Evolutionary conservation across 2,113 vertebrate species (phyloP).

Genomic region (Mustela nigripes): DNA sequence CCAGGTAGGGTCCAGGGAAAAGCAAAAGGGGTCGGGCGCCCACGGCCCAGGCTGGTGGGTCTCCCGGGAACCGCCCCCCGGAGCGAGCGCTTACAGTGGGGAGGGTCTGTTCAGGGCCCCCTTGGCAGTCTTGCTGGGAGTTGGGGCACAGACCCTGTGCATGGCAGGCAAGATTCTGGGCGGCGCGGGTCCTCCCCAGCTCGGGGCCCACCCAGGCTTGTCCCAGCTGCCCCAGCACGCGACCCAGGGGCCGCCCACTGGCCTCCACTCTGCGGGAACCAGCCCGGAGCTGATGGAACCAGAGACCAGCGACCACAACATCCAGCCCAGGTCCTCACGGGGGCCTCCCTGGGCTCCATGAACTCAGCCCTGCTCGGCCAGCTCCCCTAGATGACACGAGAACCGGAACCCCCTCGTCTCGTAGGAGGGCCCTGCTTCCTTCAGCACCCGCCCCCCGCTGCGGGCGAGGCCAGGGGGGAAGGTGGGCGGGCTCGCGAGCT

Average conservation of each 20-base stretch:
- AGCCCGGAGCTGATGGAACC: slow-evolving; percentile 49
- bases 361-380: background rate
- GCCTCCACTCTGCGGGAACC: slow-evolving; percentile 65
- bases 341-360: background rate
- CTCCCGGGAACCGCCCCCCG: background rate
- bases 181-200: background rate
- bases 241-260: background rate
- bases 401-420: background rate
- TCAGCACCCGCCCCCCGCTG: background rate
- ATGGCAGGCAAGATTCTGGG: background rate
- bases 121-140: slow-evolving; percentile 70
- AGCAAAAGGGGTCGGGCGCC: background rate
- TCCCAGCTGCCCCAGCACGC: background rate
- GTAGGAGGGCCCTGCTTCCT: background rate
- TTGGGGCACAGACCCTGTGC: background rate
- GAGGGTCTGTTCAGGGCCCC: background rate
- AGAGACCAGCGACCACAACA: background rate
- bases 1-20: background rate
- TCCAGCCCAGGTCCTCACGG: background rate
- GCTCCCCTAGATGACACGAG: background rate
- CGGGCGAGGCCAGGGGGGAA: background rate
- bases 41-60: slow-evolving; percentile 53
- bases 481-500: background rate
- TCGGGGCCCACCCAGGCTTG: background rate
- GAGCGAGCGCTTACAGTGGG: background rate